phyloP scores from a whole-genome alignment of 2,888 invertebrate species.

The Gasteruption jaculator region DNA sequence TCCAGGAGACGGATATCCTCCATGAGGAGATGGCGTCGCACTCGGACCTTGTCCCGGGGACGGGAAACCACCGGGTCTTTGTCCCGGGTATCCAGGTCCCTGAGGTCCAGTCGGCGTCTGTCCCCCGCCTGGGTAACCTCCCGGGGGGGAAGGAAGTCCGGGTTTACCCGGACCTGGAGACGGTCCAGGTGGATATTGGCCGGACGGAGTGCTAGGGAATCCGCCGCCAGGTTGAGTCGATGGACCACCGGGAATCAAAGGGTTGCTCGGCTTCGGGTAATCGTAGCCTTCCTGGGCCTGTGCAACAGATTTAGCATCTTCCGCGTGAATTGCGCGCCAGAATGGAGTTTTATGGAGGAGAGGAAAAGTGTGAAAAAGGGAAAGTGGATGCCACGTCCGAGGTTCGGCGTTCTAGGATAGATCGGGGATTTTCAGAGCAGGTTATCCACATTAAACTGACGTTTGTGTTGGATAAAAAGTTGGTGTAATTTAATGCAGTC shows the following conservation, averaged over 20 bases:
- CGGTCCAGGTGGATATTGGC: conserved; percentile 29
- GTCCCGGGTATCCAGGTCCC: conserved; percentile 35
- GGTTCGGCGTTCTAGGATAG: too few species aligned
- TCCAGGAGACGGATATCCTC: conserved; percentile 28
- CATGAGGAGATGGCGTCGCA: too few species aligned
- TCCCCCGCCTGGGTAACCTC: conserved; percentile 31
- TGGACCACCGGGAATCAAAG: conserved; percentile 48
- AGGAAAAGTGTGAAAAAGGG: too few species aligned
- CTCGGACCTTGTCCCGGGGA: conserved; percentile 16
- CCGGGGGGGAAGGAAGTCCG: conserved; percentile 18
- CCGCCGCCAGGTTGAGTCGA: conserved; percentile 30
- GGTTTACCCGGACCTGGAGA: conserved; percentile 32
- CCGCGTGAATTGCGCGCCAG: too few species aligned
- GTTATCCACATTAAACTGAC: too few species aligned
- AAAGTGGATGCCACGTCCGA: too few species aligned
- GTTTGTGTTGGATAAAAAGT: conserved; percentile 12
- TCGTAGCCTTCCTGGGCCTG: conserved; percentile 72
- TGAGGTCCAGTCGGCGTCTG: conserved; percentile 34
- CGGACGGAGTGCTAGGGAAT: conserved; percentile 26
- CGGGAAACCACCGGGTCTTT: conserved; percentile 31
- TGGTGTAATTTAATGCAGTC: too few species aligned
- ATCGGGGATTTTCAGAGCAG: too few species aligned
- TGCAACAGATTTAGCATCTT: conserved; percentile 4
- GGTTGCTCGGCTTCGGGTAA: conserved; percentile 67
- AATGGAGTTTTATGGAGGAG: too few species aligned